Evolutionary conservation across 2,113 vertebrate species (phyloP).

Genomic region (Hippocampus zosterae): DNA sequence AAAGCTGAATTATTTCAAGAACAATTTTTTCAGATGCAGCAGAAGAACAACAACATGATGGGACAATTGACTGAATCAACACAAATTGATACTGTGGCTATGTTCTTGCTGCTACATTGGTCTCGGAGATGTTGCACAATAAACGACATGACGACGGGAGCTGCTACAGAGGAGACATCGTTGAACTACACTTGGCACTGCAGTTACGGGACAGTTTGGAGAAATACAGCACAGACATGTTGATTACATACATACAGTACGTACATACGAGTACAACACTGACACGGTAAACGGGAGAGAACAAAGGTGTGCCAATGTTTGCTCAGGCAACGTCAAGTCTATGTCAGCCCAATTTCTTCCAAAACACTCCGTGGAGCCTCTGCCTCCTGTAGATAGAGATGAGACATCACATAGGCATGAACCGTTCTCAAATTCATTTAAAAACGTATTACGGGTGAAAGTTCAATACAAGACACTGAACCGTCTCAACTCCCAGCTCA

Average conservation of each 20-base stretch:
- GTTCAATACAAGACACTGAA: too few relatives aligned
- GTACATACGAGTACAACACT: constrained; percentile 48
- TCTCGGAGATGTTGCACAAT: constrained; percentile 22
- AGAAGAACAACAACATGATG: not conserved
- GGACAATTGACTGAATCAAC: not conserved
- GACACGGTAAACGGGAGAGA: constrained; percentile 26
- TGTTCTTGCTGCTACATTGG: constrained; percentile 58
- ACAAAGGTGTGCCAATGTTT: constrained; percentile 20
- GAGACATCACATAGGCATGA: not conserved
- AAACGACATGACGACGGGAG: constrained; percentile 10
- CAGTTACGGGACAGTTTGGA: constrained; percentile 42
- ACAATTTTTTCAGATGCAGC: not conserved
- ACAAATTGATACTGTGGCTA: constrained; percentile 16
- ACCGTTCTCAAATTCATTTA: not conserved
- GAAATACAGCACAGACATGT: constrained; percentile 37
- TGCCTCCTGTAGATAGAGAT: constrained; percentile 83
- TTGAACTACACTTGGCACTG: constrained; percentile 58
- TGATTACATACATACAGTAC: constrained; percentile 15
- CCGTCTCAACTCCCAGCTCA: too few relatives aligned
- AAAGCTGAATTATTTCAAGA: not conserved
- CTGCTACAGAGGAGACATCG: constrained; percentile 31
- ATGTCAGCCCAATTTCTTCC: constrained; percentile 98
- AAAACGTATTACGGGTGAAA: not conserved
- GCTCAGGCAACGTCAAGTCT: constrained; percentile 42
- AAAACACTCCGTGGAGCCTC: constrained; percentile 95